Percentiles rank a stretch among this genome's conserved stretches.
These are phyloP conservation scores for Spinus pinus DNA, from an alignment of 2,797 vertebrate species.

Conservation along the genomic window DNA sequence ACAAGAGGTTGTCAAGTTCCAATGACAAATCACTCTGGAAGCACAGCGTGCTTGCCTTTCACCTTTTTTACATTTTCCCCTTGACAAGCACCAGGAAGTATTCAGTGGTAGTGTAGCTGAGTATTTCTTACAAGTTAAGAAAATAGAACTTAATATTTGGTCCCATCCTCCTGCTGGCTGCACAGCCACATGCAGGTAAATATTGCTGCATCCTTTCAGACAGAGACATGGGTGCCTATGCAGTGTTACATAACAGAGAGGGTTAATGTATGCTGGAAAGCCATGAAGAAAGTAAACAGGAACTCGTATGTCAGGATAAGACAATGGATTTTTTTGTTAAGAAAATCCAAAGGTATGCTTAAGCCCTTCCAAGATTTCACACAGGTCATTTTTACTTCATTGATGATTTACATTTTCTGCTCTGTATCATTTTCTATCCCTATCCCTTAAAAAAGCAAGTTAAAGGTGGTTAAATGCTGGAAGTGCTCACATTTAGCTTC, in stretches of 20 bases:
- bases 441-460: not conserved
- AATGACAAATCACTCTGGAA: not conserved
- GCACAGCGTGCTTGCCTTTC: not conserved
- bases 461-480: constrained; percentile 2
- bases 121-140: not conserved
- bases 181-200: not conserved
- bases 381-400: constrained; percentile 40
- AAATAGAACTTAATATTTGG: not conserved
- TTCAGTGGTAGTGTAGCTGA: not conserved
- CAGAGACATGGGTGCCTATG: not conserved
- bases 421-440: constrained; percentile 23
- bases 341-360: constrained; percentile 33
- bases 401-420: constrained; percentile 68
- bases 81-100: not conserved
- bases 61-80: not conserved
- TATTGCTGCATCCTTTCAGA: not conserved
- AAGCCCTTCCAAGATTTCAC: constrained; percentile 31
- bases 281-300: not conserved
- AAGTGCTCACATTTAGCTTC: constrained; percentile 14
- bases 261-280: not conserved
- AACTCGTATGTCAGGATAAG: not conserved
- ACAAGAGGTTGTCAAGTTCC: not conserved
- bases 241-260: not conserved
- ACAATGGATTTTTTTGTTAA: constrained; percentile 31
- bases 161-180: not conserved